A percentile compares a stretch with the other conserved stretches of the same genome.
These are phyloP conservation scores for Formica aserva DNA, from an alignment of 2,888 invertebrate species.

Conservation along the genomic window DNA sequence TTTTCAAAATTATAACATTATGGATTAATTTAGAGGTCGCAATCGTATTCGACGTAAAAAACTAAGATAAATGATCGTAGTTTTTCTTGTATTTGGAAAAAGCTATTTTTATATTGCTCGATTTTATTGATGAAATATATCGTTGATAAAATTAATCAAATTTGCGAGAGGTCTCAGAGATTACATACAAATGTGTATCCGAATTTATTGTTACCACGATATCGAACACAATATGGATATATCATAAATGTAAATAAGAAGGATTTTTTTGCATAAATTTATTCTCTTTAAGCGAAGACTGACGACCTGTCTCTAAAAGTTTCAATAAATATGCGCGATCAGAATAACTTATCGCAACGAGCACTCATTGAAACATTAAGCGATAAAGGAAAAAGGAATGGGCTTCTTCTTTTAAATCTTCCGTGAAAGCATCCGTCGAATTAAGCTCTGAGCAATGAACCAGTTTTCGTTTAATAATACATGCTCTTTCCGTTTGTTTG, in stretches of 20 bases:
- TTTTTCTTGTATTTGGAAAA: neutral
- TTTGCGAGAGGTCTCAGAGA: neutral
- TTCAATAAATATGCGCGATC: neutral
- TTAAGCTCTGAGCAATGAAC: neutral
- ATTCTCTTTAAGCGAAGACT: neutral
- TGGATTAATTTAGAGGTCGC: neutral
- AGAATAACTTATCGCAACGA: neutral
- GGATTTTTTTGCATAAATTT: neutral
- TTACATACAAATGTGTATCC: neutral
- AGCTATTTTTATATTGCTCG: neutral
- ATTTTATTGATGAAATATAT: neutral
- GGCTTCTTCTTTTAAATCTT: neutral
- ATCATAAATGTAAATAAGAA: conserved; percentile 2
- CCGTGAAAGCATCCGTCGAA: neutral
- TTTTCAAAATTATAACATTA: neutral
- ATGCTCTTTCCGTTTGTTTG: neutral
- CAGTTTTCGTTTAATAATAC: neutral
- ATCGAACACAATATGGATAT: neutral
- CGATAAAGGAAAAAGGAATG: neutral
- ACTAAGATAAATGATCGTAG: neutral
- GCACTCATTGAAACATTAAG: neutral
- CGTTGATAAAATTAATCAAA: neutral
- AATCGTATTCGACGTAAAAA: neutral
- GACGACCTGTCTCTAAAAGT: neutral
- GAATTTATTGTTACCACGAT: neutral